Evolutionary conservation across 2,888 invertebrate species (phyloP), one percentile per base, ranked within the genome.

Genomic region (Achlya flavicornis): DNA sequence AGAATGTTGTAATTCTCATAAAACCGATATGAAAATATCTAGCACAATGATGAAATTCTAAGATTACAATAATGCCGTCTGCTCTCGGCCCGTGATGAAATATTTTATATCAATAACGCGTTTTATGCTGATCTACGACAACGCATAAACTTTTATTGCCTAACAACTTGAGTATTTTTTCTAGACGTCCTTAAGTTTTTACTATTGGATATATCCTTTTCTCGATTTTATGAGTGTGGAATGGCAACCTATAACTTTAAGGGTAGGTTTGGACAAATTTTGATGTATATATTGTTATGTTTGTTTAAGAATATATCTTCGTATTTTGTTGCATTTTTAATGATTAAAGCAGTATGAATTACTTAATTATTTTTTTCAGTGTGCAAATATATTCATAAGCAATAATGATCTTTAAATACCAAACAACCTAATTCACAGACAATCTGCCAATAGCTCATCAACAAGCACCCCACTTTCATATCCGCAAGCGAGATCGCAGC

Each of bases 21-120:
- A 53, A 53, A 53, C 53, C 53, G 19, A 53, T 53, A 53, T 53
- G 19, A 53, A 53, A 53, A 53, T 53, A 53, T 53, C 53, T 53
- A 19, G 53, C 16, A 19, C 16, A 53, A 10, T 53, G 53, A 19
- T 53, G 53, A 8, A 53, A 53, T 53, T 53, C 53, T 53, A 16
- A 53, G 19, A 53, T 53, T 53, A 53, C 53, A 53, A 53, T 53
- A 53, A 53, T 19, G 16, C 19, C 53, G 19, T 53, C 53, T 53
- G 53, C 53, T n/a, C n/a, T 53, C 19, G 10, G 46, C 6, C n/a
- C 10, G 53, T 10, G 53, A 53, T 53, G 19, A 53, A 53, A 53
- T 53, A 53, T 53, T 53, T 53, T 19, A 19, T 53, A 53, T 53
- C 53, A 53, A 53, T 53, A 53, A 53, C 5, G 19, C 53, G 19